Base-by-base conservation (phyloP, 1,140 invertebrate species). In the Ruditapes philippinarum region DNA sequence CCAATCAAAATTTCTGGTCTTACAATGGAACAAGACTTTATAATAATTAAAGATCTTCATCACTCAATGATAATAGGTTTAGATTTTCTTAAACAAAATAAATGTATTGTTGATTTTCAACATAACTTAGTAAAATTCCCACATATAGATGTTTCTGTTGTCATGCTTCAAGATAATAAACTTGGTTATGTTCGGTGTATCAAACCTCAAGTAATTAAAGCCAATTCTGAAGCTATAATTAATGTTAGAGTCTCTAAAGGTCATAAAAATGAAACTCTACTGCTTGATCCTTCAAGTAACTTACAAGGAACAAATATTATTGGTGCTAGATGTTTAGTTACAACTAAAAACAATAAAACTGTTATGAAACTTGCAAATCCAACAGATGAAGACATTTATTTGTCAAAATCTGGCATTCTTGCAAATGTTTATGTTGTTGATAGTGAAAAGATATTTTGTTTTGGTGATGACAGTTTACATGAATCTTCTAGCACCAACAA, bases 1-100 rank as follows among this genome's bases (percentile, higher is more conserved):
- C 22, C 80, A 14, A 36, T 82, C 19, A 36, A 82, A n/a, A 65
- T 82, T 33, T 38, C 54, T 28, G 60, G 38, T 1, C 68, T 82
- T 22, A 38, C 25, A 65, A 49, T 82, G 4, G 42, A 68, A 0
- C 57, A 68, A 17, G 49, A 28, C 9, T 82, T 82, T 45, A 82
- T 82, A 84, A 65, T 89, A 25, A n/a, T 91, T 33, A 79, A 89
- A 80, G 68, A 89, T 33, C 36, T 91, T 0, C 88, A 87, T 60
- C 80, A 89, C 28, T 88, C 90, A 45, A 28, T 91, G 11, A 88
- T 91, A 45, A 80, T 91, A 54, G 88, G 86, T 62, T 25, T 73
- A 38, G 89, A 91, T 57, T 91, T 90, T 45, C 80, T 90, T 49
- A 38, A 70, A 38, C 19, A 68, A 40, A 81, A 86, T 45, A 31